Evolutionary conservation across 2,888 invertebrate species (phyloP), one percentile per base, ranked within the genome.

Genomic region (Psococerastis gibbosa): DNA sequence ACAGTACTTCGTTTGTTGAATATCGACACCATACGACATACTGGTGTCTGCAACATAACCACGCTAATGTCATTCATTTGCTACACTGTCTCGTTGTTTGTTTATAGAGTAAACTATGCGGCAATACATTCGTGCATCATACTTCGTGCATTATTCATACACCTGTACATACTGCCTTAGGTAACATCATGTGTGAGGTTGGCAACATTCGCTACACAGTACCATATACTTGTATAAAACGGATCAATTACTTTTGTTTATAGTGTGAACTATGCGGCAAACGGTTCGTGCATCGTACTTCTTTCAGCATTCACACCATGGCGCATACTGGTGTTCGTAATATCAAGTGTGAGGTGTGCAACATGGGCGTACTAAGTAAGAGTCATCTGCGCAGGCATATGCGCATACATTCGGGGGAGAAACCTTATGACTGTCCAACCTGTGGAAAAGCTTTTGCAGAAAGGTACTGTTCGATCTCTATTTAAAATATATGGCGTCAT

Each of bases 221-320:
- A n/a, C n/a, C n/a, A n/a, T n/a, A n/a, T n/a, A n/a, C n/a, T n/a
- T n/a, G n/a, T n/a, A n/a, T n/a, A n/a, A n/a, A n/a, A n/a, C n/a
- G n/a, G n/a, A n/a, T 5, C 5, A 33, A 4, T 9, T 3, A 33
- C 5, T 33, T 33, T 33, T 16, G 15, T 38, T 38, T 38, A 38
- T 20, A 38, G 38, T 38, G 38, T 22, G 38, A 38, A 38, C 22
- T 38, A 6, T 38, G 38, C 20, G 38, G 38, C 5, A 38, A 38
- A 20, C 38, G 38, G 15, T 38, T 38, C 20, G 38, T 38, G 3
- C 38, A 38, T 42, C 50, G 48, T 22, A 50, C 50, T 35, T 49
- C 49, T 42, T 51, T 50, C 42, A 48, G 49, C 9, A 50, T 51
- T 41, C 51, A 51, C 32, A 51, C 49, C 22, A 50, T 50, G 49